Conservation (phyloP, 2,113 vertebrate species). For the Grammomys dolichurus region DNA sequence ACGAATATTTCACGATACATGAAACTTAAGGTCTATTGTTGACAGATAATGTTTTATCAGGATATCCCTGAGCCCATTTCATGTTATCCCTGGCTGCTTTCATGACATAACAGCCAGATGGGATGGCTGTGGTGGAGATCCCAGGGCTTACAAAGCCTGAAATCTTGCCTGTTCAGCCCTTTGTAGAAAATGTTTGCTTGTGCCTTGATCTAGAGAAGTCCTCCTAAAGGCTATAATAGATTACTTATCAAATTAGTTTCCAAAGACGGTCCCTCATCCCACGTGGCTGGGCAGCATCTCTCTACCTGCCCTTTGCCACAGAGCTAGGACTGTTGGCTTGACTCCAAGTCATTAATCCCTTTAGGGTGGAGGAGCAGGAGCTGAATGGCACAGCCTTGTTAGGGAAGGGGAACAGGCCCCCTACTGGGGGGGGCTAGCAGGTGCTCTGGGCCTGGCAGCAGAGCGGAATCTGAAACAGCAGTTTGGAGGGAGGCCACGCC, state of each 20-base stretch:
- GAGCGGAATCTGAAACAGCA: slow-evolving; percentile 71
- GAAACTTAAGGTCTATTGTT: neutral
- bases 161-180: neutral
- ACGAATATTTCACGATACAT: neutral
- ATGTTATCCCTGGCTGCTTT: neutral
- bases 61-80: neutral
- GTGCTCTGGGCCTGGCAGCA: neutral
- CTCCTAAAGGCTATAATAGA: neutral
- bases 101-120: neutral
- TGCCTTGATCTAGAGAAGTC: neutral
- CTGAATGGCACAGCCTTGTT: neutral
- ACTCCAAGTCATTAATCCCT: neutral
- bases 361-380: neutral
- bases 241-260: neutral
- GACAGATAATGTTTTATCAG: neutral
- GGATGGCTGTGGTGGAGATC: neutral
- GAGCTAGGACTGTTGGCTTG: neutral
- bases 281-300: neutral
- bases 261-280: rapidly evolving
- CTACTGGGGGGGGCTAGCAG: neutral
- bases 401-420: neutral
- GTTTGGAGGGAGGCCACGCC: slow-evolving; percentile 64
- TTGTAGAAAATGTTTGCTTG: neutral
- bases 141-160: rapidly evolving
- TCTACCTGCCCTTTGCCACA: neutral